Base-by-base conservation (phyloP, 2,888 invertebrate genomes). In the Liodrosophila aerea region DNA sequence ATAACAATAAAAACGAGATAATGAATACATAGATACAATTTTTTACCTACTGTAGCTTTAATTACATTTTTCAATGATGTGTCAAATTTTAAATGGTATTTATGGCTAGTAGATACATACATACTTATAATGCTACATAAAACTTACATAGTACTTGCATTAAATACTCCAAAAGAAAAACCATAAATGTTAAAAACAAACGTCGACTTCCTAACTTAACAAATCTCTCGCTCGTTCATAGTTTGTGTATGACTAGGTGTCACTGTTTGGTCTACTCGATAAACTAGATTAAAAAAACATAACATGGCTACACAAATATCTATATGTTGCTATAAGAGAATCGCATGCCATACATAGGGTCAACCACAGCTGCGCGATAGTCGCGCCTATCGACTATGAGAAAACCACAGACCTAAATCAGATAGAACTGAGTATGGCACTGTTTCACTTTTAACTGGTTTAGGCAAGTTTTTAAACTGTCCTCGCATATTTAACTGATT, bases 61-160 rank as follows among this genome's bases (percentile, higher is more conserved):
- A 80, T 80, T 80, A 80, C 78, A 85, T 80, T 80, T 80, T 85
- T 85, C 66, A 84, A 86, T 77, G 65, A 86, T 82, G 81, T 82
- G 81, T 82, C 81, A 82, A 82, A 82, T 82, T 82, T 82, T 81
- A 82, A 84, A 81, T 62, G 83, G 69, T 85, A 83, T 76, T 73
- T 65, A 60, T 54, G 63, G 53, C 62, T 84, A 76, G 77, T 56
- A 60, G 60, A 49, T 44, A 52, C 34, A 39, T 31, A 31, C 16
- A 39, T 36, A 34, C 44, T n/a, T n/a, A n/a, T n/a, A 52, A 46
- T 31, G 45, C 49, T 43, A 44, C 61, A 50, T 43, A 33, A 40
- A 33, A 29, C 31, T 13, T 31, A 47, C 16, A 13, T 39, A 30
- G 13, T 11, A 46, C 22, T 22, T 16, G 22, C 33, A 15, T 2